Percentiles rank a stretch among this genome's conserved stretches.
phyloP scores from a whole-genome alignment of 2,888 invertebrate genomes.

The Monochamus alternatus region DNA sequence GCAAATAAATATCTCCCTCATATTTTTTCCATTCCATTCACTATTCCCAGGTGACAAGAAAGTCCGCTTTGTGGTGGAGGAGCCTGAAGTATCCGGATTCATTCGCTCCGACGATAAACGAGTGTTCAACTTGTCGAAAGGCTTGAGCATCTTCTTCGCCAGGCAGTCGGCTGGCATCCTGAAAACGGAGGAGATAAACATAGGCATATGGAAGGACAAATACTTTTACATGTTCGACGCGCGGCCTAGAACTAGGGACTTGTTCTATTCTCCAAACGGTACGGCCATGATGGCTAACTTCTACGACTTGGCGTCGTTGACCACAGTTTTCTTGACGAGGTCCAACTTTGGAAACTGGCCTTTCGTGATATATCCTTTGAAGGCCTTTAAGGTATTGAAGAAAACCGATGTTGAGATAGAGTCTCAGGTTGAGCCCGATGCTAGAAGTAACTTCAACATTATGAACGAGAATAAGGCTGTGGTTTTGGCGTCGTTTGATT shows the following conservation, averaged over 20 bases:
- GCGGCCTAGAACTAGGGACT: conserved; percentile 73
- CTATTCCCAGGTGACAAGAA: conserved; percentile 64
- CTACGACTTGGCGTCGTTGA: conserved; percentile 72
- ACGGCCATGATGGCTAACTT: conserved; percentile 75
- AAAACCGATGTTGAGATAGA: conserved; percentile 72
- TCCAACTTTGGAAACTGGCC: conserved; percentile 59
- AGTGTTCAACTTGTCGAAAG: conserved; percentile 72
- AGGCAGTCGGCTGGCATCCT: conserved; percentile 74
- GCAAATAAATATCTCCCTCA: too few species aligned
- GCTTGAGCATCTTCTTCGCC: conserved; percentile 74
- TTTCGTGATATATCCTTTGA: conserved; percentile 60
- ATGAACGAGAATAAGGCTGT: conserved; percentile 75
- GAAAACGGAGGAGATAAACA: conserved; percentile 67
- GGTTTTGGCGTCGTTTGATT: conserved; percentile 75
- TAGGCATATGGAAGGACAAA: conserved; percentile 75
- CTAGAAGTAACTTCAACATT: conserved; percentile 74
- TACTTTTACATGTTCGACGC: conserved; percentile 79
- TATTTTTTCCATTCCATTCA: too few species aligned
- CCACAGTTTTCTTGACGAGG: conserved; percentile 72
- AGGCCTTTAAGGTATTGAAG: conserved; percentile 66
- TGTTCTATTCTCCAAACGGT: conserved; percentile 73
- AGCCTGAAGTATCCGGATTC: conserved; percentile 67
- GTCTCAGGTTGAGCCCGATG: conserved; percentile 71
- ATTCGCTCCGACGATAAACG: conserved; percentile 65
- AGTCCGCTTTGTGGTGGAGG: conserved; percentile 67